These are phyloP conservation scores for Limnephilus lunatus DNA, from an alignment of 2,888 invertebrate species.

Conservation along the genomic window DNA sequence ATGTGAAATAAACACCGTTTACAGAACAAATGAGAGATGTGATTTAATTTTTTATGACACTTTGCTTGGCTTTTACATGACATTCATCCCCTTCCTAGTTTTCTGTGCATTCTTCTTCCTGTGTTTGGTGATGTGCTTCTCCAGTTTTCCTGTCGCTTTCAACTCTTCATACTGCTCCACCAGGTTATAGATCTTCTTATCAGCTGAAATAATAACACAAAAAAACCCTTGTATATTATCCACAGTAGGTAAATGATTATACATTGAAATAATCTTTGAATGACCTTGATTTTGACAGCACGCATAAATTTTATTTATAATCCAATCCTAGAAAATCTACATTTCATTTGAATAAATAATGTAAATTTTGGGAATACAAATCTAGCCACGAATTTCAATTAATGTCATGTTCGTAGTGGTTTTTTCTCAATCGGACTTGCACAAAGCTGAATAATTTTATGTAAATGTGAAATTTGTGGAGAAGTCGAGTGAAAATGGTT, in stretches of 20 bases:
- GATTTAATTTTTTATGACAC: not conserved
- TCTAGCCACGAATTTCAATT: too few relatives aligned
- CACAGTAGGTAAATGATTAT: too few relatives aligned
- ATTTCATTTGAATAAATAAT: not conserved
- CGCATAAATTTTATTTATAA: too few relatives aligned
- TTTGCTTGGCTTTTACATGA: slow-evolving; percentile 24
- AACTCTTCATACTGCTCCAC: slow-evolving; percentile 89
- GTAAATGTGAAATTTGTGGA: too few relatives aligned
- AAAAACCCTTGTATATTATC: too few relatives aligned
- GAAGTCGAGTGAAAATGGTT: too few relatives aligned
- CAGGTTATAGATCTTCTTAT: slow-evolving; percentile 84
- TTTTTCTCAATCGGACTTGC: too few relatives aligned
- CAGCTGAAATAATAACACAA: slow-evolving; percentile 77
- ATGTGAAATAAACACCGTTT: not conserved
- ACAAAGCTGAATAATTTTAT: too few relatives aligned
- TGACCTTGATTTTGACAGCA: too few relatives aligned
- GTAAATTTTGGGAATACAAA: not conserved
- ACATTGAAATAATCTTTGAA: too few relatives aligned
- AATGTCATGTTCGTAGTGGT: too few relatives aligned
- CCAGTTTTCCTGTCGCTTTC: slow-evolving; percentile 86
- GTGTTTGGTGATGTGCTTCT: slow-evolving; percentile 88
- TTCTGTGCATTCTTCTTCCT: slow-evolving; percentile 81
- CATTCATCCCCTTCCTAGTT: slow-evolving; percentile 46
- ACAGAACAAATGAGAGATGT: not conserved
- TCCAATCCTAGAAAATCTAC: too few relatives aligned